phyloP scores from a whole-genome alignment of 2,113 vertebrate species.

The Condylura cristata region DNA sequence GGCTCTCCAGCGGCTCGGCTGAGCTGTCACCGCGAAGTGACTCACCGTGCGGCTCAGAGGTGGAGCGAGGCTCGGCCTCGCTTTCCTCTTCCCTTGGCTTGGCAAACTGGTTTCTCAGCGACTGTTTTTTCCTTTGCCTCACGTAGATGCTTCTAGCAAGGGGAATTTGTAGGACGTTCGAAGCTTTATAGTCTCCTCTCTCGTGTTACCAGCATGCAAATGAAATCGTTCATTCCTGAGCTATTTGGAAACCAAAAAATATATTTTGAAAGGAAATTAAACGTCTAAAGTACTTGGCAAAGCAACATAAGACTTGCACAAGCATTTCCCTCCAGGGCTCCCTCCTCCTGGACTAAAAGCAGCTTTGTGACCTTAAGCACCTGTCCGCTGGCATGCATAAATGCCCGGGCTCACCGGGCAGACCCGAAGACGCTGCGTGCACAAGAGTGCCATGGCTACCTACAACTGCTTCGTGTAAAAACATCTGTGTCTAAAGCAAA shows the following conservation, averaged over 20 bases:
- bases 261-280: conserved; percentile 49
- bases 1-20: background rate
- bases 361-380: conserved; percentile 51
- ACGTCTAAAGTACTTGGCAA: conserved; percentile 41
- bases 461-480: conserved; percentile 76
- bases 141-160: background rate
- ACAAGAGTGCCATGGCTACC: conserved; percentile 73
- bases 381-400: too few relatives aligned
- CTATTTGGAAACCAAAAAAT: background rate
- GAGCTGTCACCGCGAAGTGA: background rate
- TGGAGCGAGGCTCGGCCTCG: background rate
- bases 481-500: conserved; percentile 68
- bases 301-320: background rate
- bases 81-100: background rate
- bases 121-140: background rate
- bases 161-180: background rate
- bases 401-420: too few relatives aligned
- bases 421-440: too few relatives aligned
- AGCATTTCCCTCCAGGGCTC: background rate
- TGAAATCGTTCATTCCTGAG: background rate
- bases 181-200: background rate
- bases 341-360: background rate
- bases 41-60: background rate
- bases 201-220: background rate
- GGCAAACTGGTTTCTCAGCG: background rate